Conservation (phyloP, 2,888 invertebrate genomes). For the Lampropteryx suffumata region DNA sequence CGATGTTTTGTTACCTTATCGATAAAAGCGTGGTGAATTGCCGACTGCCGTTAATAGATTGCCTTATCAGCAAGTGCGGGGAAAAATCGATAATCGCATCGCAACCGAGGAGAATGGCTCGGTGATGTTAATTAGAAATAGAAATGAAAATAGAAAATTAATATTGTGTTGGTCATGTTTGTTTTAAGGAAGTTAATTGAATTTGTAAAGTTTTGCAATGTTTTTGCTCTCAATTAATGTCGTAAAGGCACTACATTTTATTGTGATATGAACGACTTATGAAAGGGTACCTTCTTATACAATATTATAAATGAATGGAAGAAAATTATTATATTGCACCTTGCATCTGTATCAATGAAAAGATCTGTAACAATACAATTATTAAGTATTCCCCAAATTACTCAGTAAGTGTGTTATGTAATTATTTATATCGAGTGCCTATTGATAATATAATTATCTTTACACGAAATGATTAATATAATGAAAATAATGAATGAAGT, state of each 20-base stretch:
- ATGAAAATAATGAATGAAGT: conserved; percentile 16
- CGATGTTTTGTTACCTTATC: conserved; percentile 49
- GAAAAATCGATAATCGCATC: conserved; percentile 13
- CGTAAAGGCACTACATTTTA: no score
- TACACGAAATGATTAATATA: conserved; percentile 20
- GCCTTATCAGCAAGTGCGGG: conserved; percentile 44
- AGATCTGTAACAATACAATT: conserved; percentile 6
- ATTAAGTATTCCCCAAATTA: conserved; percentile 13
- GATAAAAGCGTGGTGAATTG: conserved; percentile 51
- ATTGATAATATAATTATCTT: conserved; percentile 6
- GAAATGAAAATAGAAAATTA: conserved; percentile 22
- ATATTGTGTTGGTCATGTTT: conserved; percentile 1
- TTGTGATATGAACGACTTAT: no score
- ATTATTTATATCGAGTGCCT: conserved; percentile 8
- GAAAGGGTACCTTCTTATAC: no score
- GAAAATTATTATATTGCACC: neutral
- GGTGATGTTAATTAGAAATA: conserved; percentile 24
- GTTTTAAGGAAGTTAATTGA: no score
- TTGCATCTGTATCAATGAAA: neutral
- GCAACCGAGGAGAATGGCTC: conserved; percentile 12
- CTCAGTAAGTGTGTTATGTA: neutral
- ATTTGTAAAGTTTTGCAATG: no score
- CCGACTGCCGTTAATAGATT: conserved; percentile 55
- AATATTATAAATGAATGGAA: neutral
- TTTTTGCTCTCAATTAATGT: no score